Base-by-base conservation (phyloP, 2,888 invertebrate species). In the Tinea trinotella region DNA sequence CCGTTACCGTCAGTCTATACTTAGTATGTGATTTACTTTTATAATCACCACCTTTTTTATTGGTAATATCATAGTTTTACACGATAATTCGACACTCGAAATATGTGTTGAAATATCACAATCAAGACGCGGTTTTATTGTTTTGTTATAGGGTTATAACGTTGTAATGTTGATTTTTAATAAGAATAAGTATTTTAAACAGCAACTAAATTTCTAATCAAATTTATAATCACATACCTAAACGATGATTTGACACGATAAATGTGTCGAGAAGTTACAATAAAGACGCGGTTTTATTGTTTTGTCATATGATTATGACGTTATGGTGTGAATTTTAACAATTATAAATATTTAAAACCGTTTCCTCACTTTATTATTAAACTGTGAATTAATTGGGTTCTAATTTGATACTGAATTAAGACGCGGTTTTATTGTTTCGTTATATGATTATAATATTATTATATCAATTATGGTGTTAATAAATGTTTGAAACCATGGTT, bases 1-100 rank as follows among this genome's bases (percentile, higher is more conserved):
- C 50, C 50, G 50, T 50, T 50, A 24, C 50, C 50, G 50, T 50
- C 50, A n/a, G 10, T 20, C 48, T 48, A 50, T 50, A 24, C 24
- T 50, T 50, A 50, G 24, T 50, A 12, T 50, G 50, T 50, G 50
- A 50, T 50, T 50, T 50, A 50, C 50, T 24, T 50, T n/a, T 48
- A 17, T 50, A 24, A 50, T 19, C 44, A 20, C 4, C 6, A 49
- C 15, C 4, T 20, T 15, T 50, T 50, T 50, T 50, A 50, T 24
- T 50, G 46, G 19, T 19, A 50, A 50, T n/a, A n/a, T 50, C 50
- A 50, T 50, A 50, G 50, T 50, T 50, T 24, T 50, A 50, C 18
- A 20, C 24, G 50, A 50, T 50, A 24, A 24, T 50, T 50, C n/a
- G 40, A 46, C 18, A 19, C 19, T 9, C 9, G 9, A 10, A 2